Percentiles rank a stretch among this genome's conserved stretches.
Evolutionary conservation across 2,888 invertebrate genomes (phyloP).

Genomic region (Saturnia japonica): DNA sequence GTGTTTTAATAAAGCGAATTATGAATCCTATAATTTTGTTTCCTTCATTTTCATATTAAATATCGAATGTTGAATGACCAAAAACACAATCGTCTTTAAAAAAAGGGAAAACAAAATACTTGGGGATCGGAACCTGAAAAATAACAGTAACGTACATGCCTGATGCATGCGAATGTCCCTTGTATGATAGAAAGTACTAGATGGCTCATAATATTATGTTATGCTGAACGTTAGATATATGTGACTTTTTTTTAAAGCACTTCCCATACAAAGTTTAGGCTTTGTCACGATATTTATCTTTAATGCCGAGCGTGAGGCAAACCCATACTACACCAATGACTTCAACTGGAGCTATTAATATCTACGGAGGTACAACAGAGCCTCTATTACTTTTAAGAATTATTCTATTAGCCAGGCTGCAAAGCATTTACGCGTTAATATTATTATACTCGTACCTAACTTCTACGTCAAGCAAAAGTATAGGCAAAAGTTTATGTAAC

Average conservation of each 20-base stretch:
- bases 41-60: neutral
- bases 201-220: neutral
- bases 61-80: too few relatives aligned
- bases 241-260: neutral
- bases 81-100: too few relatives aligned
- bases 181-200: neutral
- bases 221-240: neutral
- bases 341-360: neutral
- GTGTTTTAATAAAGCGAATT: conserved; percentile 79
- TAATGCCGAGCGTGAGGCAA: neutral
- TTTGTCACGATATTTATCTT: neutral
- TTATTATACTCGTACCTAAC: neutral
- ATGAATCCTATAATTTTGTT: conserved; percentile 41
- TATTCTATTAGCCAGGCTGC: neutral
- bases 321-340: neutral
- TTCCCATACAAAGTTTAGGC: neutral
- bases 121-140: neutral
- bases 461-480: neutral
- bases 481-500: too few relatives aligned
- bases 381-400: neutral
- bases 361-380: neutral
- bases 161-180: neutral
- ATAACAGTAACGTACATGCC: neutral
- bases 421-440: neutral
- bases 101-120: too few relatives aligned